Percentiles rank a stretch among this genome's conserved stretches.
Evolutionary conservation across 2,888 invertebrate genomes (phyloP).

Genomic region (Elegia similella): DNA sequence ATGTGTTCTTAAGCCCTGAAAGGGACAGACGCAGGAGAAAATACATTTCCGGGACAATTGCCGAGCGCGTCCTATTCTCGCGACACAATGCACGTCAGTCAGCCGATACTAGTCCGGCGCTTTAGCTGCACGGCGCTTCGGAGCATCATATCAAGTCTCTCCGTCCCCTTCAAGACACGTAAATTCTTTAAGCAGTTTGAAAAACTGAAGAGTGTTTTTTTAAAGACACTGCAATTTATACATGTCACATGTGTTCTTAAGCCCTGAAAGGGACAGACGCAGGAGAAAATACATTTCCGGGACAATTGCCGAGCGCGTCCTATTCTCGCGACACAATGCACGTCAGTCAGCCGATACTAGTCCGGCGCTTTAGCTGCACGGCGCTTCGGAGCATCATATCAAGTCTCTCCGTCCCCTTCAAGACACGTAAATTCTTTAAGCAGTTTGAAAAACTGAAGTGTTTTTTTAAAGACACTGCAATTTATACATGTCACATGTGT

Average conservation of each 20-base stretch:
- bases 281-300: slow-evolving; percentile 13
- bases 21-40: slow-evolving; percentile 11
- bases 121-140: too few species aligned
- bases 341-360: slow-evolving; percentile 8
- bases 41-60: slow-evolving; percentile 14
- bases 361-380: not conserved
- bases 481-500: slow-evolving; percentile 14
- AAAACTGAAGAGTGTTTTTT: too few species aligned
- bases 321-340: slow-evolving; percentile 11
- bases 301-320: slow-evolving; percentile 12
- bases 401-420: too few species aligned
- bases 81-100: slow-evolving; percentile 14
- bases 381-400: too few species aligned
- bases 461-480: too few species aligned
- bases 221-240: too few species aligned
- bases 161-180: too few species aligned
- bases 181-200: too few species aligned
- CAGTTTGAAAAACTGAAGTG: too few species aligned
- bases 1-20: slow-evolving; percentile 11
- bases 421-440: too few species aligned
- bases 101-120: slow-evolving; percentile 1
- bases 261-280: slow-evolving; percentile 12
- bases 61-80: slow-evolving; percentile 6
- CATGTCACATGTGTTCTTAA: slow-evolving; percentile 11
- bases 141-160: too few species aligned